These are phyloP conservation scores for Akabosia matsudoensis DNA, from an alignment of 1,140 invertebrate species.

Conservation along the genomic window DNA sequence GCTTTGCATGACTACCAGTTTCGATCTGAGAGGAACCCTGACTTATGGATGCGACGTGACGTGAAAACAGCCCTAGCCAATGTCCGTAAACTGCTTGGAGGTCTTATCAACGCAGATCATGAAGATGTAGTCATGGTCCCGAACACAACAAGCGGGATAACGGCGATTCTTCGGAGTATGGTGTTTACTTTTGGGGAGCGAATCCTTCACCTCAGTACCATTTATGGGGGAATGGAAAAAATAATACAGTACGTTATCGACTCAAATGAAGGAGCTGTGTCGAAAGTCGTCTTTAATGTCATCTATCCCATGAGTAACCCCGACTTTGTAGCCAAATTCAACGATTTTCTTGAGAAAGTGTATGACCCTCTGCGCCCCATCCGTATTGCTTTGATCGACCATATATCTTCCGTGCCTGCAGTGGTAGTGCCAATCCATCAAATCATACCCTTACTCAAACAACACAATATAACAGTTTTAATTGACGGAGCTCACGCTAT, in stretches of 20 bases:
- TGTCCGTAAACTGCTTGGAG: conserved; percentile 21
- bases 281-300: conserved; percentile 19
- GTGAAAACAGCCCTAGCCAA: too few relatives aligned
- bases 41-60: conserved; percentile 39
- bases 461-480: conserved; percentile 23
- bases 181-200: conserved; percentile 15
- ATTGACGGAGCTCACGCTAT: conserved; percentile 43
- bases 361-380: background rate
- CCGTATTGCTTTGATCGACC: conserved; percentile 36
- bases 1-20: too few relatives aligned
- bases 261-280: conserved; percentile 17
- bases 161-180: conserved; percentile 38
- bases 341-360: conserved; percentile 22
- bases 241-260: conserved; percentile 32
- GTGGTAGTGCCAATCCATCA: conserved; percentile 32
- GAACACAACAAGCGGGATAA: conserved; percentile 40
- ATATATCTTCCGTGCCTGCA: conserved; percentile 34
- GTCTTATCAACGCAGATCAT: conserved; percentile 20
- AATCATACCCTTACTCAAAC: conserved; percentile 31
- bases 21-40: conserved; percentile 30
- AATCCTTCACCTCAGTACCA: conserved; percentile 35
- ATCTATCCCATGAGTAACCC: conserved; percentile 38
- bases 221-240: conserved; percentile 29
- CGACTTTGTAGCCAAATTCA: conserved; percentile 24
- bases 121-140: conserved; percentile 40